Base-by-base conservation (phyloP, 1,140 invertebrate species). In the Pollicipes pollicipes region DNA sequence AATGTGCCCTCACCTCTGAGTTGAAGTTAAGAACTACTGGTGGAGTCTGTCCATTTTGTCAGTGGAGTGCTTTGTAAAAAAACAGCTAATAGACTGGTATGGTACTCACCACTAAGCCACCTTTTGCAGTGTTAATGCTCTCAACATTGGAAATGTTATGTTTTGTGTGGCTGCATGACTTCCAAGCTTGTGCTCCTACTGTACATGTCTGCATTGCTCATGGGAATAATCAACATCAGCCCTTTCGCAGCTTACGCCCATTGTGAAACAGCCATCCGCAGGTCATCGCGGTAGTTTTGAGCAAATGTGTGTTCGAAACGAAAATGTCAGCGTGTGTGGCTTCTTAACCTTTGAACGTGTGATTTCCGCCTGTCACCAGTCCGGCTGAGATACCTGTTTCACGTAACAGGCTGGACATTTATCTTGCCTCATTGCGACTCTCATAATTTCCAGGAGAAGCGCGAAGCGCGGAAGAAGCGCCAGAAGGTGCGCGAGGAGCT, bases 401-500 rank as follows among this genome's bases (percentile, higher is more conserved):
- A 4, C 63, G 10, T 64, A 10, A 64, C 63, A 35, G 6, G 35
- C 63, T 64, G 63, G 4, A 6, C 63, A 4, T 21, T n/a, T 21
- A 69, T 24, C n/a, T 69, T n/a, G 24, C 8, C 21, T 26, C 31
- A 16, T 27, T 69, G 16, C 66, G 3, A 3, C 29, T 70, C 27
- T 32, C 27, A 6, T 30, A 26, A 69, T 75, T 75, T 68, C 27
- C 63, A 87, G 79, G 79, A 77, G 4, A 85, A 89, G 78, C 87
- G 88, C 77, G 81, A 83, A 75, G 83, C 83, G 0, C 81, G 83
- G 76, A 85, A 76, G 76, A 83, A 69, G 80, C 84, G 73, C 77
- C 84, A 74, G 80, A 83, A 78, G 82, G 76, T 78, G 73, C 83
- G 75, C 30, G 76, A 81, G 74, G 76, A 75, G 58, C 74, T 79